Evolutionary conservation across 1,140 invertebrate genomes (phyloP), one percentile per base, ranked within the genome.

Genomic region (Eumeta japonica): DNA sequence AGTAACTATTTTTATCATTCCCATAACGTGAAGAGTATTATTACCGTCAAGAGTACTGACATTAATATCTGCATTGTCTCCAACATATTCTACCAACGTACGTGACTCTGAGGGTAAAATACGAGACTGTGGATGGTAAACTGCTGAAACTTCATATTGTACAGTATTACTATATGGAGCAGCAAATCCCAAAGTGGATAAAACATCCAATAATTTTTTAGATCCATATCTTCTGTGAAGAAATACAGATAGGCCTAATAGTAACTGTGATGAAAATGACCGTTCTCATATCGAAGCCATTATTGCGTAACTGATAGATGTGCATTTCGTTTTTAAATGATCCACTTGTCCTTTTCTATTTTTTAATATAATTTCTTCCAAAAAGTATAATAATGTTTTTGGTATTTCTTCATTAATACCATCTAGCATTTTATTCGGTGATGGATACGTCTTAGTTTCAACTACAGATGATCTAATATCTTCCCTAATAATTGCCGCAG

Each of bases 11-110:
- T 55, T 48, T 41, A 52, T 52, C 13, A 55, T 48, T 35, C 52
- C 55, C 54, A 62, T 58, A 46, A 57, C 31, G 33, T 54, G 51
- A 48, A 61, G 39, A 45, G 49, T 56, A 49, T 62, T 52, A 41
- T 59, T 42, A 48, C 55, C 57, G 35, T 61, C 53, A 46, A 63
- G 45, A 54, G 54, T 63, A 36, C 30, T 27, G 28, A 61, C 51
- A 61, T 62, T 64, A 32, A 62, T 58, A 49, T 67, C 55, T 3
- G 56, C 54, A 57, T 60, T 66, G 40, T 62, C 57, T 51, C 40
- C 54, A 44, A 58, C 52, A 52, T 58, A 57, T 50, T 63, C 56
- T 33, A 51, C 39, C 43, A 58, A 37, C 10, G 50, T 39, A 39
- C 45, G 46, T 18, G 47, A 45, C 37, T 55, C 42, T 46, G 51